Evolutionary conservation across 2,888 invertebrate genomes (phyloP), one percentile per base, ranked within the genome.

Genomic region (Caenorhabditis doughertyi): DNA sequence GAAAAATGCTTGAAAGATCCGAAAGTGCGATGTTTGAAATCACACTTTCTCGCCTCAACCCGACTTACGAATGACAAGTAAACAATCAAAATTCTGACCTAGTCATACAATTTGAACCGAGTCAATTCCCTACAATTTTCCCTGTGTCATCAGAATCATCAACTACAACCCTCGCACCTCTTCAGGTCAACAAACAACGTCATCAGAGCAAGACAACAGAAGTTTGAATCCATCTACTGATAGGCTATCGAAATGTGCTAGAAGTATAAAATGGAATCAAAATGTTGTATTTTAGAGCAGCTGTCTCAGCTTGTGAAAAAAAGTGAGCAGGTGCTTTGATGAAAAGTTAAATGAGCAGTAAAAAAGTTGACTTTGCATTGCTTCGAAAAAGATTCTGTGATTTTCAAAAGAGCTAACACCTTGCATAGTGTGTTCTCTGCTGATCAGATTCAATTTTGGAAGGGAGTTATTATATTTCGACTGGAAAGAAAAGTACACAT

Each of bases 91-190:
- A 9, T 32, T 62, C 44, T 64, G 47, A 32, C 29, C 1, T 18
- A 49, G 27, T 64, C 64, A 47, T 64, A 32, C 21, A 47, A 18
- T 64, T 62, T 64, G 64, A 64, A 21, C 32, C 44, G 44, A 64
- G 29, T 51, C 5, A 51, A 9, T 32, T 18, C 18, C 27, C 47
- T 29, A 64, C 64, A 49, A 47, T 64, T 32, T 47, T 25, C 16
- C 8, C 44, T 29, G 18, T 49, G 47, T 64, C 64, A 64, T 64
- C 47, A 27, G 47, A 32, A 23, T 44, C 23, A 1, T 35, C 56
- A 60, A 62, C 42, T 13, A 62, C 42, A 44, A 27, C 3, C 21
- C 11, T 27, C 60, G 16, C 25, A 27, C 23, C 11, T 44, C 23
- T 42, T 42, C 60, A 44, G 60, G n/a, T 60, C 60, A 60, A 60